phyloP scores from a whole-genome alignment of 2,797 vertebrate genomes.

The Eupleurogrammus muticus region DNA sequence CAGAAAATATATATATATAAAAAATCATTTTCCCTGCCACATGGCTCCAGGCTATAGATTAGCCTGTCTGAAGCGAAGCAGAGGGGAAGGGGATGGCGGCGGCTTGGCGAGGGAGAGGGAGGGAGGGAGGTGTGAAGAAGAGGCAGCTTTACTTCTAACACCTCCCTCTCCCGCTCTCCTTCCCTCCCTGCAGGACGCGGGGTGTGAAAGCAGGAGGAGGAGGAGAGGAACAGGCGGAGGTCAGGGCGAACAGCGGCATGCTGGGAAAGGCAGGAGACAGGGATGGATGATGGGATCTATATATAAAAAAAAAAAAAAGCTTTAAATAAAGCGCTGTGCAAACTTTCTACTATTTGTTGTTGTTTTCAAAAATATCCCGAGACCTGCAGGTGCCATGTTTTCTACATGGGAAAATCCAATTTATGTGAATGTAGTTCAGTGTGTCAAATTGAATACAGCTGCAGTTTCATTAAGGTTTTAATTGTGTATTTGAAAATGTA shows the following conservation, averaged over 20 bases:
- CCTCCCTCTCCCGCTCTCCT: constrained; percentile 61
- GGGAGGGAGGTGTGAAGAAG: constrained; percentile 68
- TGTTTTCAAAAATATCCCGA: neutral
- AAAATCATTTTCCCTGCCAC: constrained; percentile 41
- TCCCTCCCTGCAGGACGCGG: constrained; percentile 66
- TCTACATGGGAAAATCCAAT: constrained; percentile 4
- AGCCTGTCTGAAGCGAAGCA: constrained; percentile 59
- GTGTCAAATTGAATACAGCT: constrained; percentile 6
- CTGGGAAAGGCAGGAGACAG: constrained; percentile 50
- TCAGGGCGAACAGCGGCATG: constrained; percentile 55
- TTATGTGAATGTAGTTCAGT: constrained; percentile 33
- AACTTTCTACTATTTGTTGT: constrained; percentile 34
- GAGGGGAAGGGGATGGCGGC: constrained; percentile 42
- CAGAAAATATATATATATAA: constrained; percentile 34
- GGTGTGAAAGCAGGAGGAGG: constrained; percentile 71
- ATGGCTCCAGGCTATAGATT: constrained; percentile 63
- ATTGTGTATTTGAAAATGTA: constrained; percentile 3
- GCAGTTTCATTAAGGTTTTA: constrained; percentile 9
- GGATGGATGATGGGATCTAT: constrained; percentile 32
- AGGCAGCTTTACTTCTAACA: constrained; percentile 75
- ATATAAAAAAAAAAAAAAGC: too few species aligned
- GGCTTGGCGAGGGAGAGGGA: constrained; percentile 21
- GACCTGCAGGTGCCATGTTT: constrained; percentile 1
- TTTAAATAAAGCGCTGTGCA: constrained; percentile 34
- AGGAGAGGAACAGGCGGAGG: constrained; percentile 64